Conservation (phyloP, 2,797 vertebrate species). For the Syngnathus rostellatus region DNA sequence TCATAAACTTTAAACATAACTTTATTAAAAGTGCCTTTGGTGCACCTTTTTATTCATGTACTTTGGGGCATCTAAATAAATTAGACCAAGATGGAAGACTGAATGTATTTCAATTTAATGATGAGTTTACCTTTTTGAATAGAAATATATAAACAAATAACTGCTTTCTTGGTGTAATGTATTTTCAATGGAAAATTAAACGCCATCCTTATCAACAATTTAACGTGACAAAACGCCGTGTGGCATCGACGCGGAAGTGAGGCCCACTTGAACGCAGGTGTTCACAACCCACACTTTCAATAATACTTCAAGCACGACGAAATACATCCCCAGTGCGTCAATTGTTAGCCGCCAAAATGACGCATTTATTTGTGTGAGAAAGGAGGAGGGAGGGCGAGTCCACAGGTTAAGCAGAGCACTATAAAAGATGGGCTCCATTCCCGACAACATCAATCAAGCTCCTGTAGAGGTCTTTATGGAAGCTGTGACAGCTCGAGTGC, state of each 20-base stretch:
- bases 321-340: constrained; percentile 24
- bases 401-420: constrained; percentile 29
- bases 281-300: constrained; percentile 15
- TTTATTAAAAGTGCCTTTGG: background rate
- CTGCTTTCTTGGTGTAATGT: too few species aligned
- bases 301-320: background rate
- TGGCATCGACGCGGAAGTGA: background rate
- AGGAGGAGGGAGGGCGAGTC: constrained; percentile 17
- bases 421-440: constrained; percentile 39
- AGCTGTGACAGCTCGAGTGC: background rate
- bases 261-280: background rate
- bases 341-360: background rate
- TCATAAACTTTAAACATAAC: background rate
- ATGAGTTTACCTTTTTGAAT: too few species aligned
- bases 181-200: too few species aligned
- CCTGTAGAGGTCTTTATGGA: background rate
- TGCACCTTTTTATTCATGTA: background rate
- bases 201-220: too few species aligned
- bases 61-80: background rate
- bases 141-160: too few species aligned
- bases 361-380: constrained; percentile 10
- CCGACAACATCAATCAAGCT: background rate
- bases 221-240: background rate
- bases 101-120: background rate
- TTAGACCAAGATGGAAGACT: too few species aligned